phyloP scores from a whole-genome alignment of 2,797 vertebrate species.

The Margarornis squamiger region DNA sequence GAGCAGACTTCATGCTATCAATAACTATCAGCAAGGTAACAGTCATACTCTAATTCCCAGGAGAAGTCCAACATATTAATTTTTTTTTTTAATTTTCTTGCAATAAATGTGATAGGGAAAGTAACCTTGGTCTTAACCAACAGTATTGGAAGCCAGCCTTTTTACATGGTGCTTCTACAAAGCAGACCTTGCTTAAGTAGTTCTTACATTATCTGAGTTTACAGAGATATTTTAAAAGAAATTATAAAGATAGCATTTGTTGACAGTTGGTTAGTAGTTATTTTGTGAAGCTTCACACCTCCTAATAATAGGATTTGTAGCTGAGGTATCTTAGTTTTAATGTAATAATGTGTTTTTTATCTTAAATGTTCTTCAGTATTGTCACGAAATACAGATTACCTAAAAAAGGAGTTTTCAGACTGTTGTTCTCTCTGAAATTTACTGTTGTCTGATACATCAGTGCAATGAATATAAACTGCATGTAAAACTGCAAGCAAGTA shows the following conservation, averaged over 20 bases:
- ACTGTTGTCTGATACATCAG: conserved; percentile 47
- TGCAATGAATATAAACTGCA: conserved; percentile 28
- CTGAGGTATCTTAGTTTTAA: conserved; percentile 40
- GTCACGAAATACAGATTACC: conserved; percentile 22
- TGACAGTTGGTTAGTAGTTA: conserved; percentile 36
- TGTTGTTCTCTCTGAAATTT: conserved; percentile 59
- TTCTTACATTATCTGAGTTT: conserved; percentile 39
- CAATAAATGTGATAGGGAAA: neutral
- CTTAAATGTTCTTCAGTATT: conserved; percentile 25
- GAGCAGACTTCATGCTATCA: neutral
- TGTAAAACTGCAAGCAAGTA: conserved; percentile 2
- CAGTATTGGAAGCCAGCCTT: conserved; percentile 7
- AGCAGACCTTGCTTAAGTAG: conserved; percentile 50
- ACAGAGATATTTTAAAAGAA: conserved; percentile 50
- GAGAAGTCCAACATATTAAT: neutral
- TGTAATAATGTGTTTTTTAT: conserved; percentile 16
- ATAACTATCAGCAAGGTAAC: neutral
- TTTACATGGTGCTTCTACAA: conserved; percentile 28
- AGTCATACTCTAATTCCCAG: neutral
- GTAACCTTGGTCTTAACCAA: conserved; percentile 10
- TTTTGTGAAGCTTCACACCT: conserved; percentile 25
- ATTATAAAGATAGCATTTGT: conserved; percentile 31
- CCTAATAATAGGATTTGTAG: conserved; percentile 53
- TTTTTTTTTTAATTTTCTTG: neutral
- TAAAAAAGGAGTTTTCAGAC: neutral